Conservation (phyloP, 2,113 vertebrate genomes). For the Lanius collurio region DNA sequence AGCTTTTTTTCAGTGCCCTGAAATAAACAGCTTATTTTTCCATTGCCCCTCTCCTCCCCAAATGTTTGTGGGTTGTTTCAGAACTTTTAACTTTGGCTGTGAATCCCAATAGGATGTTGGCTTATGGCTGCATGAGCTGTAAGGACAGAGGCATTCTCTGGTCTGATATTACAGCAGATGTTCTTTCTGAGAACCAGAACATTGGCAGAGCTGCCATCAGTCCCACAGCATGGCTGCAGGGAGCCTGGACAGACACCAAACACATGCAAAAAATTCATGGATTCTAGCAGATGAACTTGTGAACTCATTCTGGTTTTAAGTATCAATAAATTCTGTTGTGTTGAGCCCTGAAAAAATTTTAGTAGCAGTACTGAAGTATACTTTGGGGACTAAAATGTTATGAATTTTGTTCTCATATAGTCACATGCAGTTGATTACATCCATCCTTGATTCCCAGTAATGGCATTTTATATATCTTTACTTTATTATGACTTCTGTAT, state of each 20-base stretch:
- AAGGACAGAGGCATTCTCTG: not conserved
- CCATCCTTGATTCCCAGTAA: not conserved
- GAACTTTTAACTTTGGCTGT: not conserved
- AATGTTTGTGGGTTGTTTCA: not conserved
- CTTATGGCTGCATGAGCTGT: not conserved
- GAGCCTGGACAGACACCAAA: not conserved
- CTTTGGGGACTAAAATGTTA: not conserved
- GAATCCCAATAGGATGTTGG: not conserved
- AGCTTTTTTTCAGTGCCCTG: not conserved
- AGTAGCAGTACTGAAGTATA: not conserved
- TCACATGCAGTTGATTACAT: not conserved
- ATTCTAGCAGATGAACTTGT: not conserved
- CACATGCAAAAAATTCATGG: not conserved
- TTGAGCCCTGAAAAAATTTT: not conserved
- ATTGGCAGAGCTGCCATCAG: not conserved
- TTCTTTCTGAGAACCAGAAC: not conserved
- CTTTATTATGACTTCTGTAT: not conserved
- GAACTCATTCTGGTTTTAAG: not conserved
- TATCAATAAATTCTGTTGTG: not conserved
- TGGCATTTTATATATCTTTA: not conserved
- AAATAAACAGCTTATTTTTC: not conserved
- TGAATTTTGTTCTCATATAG: rapidly evolving
- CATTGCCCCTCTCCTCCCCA: not conserved
- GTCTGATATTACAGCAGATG: not conserved
- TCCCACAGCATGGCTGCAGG: not conserved